A percentile compares a stretch with the other conserved stretches of the same genome.
Conservation (phyloP, 2,113 vertebrate genomes). For the Vulpes lagopus region DNA sequence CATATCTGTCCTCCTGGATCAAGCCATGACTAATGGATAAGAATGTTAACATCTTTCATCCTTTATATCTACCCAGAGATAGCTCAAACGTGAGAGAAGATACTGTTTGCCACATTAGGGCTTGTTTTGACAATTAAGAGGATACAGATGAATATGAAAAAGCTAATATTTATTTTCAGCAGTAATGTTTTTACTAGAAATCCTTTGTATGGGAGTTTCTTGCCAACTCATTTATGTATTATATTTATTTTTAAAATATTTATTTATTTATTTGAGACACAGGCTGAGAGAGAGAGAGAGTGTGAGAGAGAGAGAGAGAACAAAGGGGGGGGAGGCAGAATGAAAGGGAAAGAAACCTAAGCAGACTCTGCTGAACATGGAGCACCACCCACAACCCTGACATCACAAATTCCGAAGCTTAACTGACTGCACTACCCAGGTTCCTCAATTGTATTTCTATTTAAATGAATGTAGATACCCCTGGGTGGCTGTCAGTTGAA, state of each 20-base stretch:
- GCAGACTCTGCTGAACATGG: not conserved
- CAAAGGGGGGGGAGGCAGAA: not conserved
- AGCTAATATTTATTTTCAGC: conserved; percentile 56
- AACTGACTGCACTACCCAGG: not conserved
- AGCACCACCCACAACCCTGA: not conserved
- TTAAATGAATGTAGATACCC: not conserved
- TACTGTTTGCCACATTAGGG: not conserved
- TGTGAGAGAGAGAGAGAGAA: not conserved
- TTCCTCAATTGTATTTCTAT: not conserved
- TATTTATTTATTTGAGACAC: not conserved
- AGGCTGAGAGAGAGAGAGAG: not conserved
- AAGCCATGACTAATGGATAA: conserved; percentile 72
- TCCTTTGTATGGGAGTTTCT: not conserved
- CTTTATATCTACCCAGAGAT: conserved; percentile 56
- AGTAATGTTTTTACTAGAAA: conserved; percentile 32
- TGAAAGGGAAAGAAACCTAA: not conserved
- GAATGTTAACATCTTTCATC: conserved; percentile 66
- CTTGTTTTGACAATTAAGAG: conserved; percentile 62
- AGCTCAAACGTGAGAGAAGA: conserved; percentile 67
- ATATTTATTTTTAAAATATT: conserved; percentile 1
- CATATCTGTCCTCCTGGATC: conserved; percentile 73
- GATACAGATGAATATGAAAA: not conserved
- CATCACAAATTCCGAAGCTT: not conserved
- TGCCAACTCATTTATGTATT: not conserved
- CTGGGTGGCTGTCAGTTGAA: not conserved